Percentiles rank a stretch among this genome's conserved stretches.
Conservation (phyloP, 2,888 invertebrate species). For the Tolmerus cingulatus region DNA sequence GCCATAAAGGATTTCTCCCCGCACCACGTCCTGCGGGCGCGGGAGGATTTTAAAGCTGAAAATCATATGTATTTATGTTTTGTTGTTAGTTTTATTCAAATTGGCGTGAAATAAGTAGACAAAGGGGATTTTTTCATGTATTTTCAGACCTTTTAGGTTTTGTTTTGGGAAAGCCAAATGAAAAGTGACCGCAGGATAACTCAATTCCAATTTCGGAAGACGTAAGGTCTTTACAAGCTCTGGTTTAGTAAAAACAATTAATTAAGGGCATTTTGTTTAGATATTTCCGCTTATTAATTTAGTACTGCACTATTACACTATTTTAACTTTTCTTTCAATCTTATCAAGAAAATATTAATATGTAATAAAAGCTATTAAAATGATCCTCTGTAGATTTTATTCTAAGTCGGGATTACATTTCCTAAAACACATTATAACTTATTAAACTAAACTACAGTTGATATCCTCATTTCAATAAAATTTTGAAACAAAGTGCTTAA, state of each 20-base stretch:
- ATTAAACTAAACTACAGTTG: too few relatives aligned
- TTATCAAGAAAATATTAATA: too few relatives aligned
- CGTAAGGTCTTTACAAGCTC: neutral
- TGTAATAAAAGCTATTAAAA: too few relatives aligned
- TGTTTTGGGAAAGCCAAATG: neutral
- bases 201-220: neutral
- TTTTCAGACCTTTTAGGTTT: neutral
- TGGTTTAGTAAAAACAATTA: neutral
- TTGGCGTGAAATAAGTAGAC: neutral
- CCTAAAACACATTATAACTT: too few relatives aligned
- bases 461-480: neutral
- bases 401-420: too few relatives aligned
- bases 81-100: neutral
- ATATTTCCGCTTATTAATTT: neutral
- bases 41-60: neutral
- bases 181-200: neutral
- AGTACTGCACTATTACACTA: too few relatives aligned
- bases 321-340: too few relatives aligned
- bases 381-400: too few relatives aligned
- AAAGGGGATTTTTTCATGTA: neutral
- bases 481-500: neutral
- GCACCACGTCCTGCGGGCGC: neutral
- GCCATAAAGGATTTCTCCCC: neutral
- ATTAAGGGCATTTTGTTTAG: neutral
- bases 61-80: neutral